Percentiles rank a stretch among this genome's conserved stretches.
Evolutionary conservation across 2,797 vertebrate genomes (phyloP).

Genomic region (Iguana delicatissima): DNA sequence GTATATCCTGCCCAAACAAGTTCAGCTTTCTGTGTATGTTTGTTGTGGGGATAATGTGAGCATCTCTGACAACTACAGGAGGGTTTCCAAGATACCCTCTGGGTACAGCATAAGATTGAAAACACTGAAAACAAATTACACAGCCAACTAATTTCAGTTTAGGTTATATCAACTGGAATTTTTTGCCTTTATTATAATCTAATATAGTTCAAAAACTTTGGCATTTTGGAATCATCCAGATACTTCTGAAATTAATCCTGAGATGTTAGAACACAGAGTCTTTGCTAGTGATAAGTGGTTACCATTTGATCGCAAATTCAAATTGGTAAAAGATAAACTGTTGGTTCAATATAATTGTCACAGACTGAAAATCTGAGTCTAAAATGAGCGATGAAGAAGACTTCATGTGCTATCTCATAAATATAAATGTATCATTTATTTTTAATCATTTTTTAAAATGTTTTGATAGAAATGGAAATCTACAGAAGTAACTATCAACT

Average conservation of each 20-base stretch:
- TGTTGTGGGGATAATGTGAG: not conserved
- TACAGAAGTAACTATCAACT: not conserved
- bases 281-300: not conserved
- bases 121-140: not conserved
- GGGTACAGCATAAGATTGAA: not conserved
- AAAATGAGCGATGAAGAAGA: not conserved
- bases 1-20: not conserved
- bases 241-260: not conserved
- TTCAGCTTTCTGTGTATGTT: not conserved
- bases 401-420: not conserved
- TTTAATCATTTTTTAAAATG: not conserved
- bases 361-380: not conserved
- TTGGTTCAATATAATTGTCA: not conserved
- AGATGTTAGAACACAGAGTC: not conserved
- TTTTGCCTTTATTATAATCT: not conserved
- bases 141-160: not conserved
- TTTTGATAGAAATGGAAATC: not conserved
- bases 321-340: not conserved
- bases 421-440: not conserved
- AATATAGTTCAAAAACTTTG: not conserved
- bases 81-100: not conserved
- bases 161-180: not conserved
- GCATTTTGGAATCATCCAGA: not conserved
- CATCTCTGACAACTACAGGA: not conserved
- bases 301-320: not conserved